Evolutionary conservation across 1,140 invertebrate species (phyloP).

Genomic region (Drosophila navojoa): DNA sequence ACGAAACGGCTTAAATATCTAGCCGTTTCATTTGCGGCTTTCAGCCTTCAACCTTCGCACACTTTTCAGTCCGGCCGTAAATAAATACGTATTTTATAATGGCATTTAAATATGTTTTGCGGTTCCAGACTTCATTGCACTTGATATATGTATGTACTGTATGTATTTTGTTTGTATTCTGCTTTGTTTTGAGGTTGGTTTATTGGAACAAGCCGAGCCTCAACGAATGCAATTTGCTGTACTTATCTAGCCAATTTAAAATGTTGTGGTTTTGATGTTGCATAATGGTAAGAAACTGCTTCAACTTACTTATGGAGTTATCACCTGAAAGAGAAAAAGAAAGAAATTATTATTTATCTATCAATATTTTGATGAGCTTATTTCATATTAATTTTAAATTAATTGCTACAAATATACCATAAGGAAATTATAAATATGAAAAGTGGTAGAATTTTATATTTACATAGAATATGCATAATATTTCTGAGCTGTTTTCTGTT

Average conservation of each 20-base stretch:
- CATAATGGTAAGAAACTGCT: slow-evolving; percentile 36
- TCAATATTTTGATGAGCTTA: no score
- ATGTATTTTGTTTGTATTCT: slow-evolving; percentile 2
- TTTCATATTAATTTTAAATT: no score
- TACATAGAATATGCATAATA: not conserved
- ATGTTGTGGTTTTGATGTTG: slow-evolving; percentile 60
- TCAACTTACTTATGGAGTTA: slow-evolving; percentile 82
- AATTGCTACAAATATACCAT: no score
- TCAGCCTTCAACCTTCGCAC: slow-evolving; percentile 42
- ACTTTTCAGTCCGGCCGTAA: slow-evolving; percentile 15
- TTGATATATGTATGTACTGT: not conserved
- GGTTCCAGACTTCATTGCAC: slow-evolving; percentile 30
- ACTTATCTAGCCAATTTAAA: slow-evolving; percentile 63
- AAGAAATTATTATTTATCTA: not conserved
- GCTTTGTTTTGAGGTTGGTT: slow-evolving; percentile 10
- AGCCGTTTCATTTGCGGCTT: slow-evolving; percentile 39
- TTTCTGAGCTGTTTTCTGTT: no score
- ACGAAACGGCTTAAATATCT: slow-evolving; percentile 44
- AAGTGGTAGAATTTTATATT: not conserved
- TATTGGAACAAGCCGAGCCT: slow-evolving; percentile 16
- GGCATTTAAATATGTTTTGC: slow-evolving; percentile 67
- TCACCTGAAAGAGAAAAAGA: slow-evolving; percentile 70
- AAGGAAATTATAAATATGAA: no score
- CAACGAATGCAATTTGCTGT: slow-evolving; percentile 73
- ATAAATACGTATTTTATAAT: slow-evolving; percentile 46